phyloP scores from a whole-genome alignment of 2,113 vertebrate species.

The Malurus cyaneus region DNA sequence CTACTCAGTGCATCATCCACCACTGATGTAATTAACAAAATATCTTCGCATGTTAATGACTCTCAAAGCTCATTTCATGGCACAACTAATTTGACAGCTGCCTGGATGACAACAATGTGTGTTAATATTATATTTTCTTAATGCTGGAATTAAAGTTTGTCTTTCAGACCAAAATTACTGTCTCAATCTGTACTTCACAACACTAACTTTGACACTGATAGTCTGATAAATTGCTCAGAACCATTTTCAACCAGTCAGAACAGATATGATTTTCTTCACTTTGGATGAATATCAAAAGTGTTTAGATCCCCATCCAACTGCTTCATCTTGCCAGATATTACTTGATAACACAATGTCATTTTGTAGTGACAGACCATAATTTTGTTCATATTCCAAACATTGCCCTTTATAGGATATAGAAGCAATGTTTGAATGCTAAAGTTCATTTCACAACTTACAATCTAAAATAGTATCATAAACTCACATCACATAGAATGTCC shows the following conservation, averaged over 20 bases:
- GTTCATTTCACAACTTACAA: neutral
- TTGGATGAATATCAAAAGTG: conserved; percentile 61
- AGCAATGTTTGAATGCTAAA: neutral
- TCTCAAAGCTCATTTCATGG: conserved; percentile 44
- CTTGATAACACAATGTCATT: conserved; percentile 60
- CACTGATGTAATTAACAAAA: conserved; percentile 15
- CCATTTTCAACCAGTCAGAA: conserved; percentile 57
- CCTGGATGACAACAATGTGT: conserved; percentile 47
- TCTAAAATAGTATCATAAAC: neutral
- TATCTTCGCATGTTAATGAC: neutral
- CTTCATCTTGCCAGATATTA: conserved; percentile 51
- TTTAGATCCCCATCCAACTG: conserved; percentile 27
- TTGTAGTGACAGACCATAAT: conserved; percentile 53
- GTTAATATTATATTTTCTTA: conserved; percentile 57
- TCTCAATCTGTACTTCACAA: conserved; percentile 18
- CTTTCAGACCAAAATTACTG: conserved; percentile 52
- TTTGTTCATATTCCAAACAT: conserved; percentile 64
- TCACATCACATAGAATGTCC: neutral
- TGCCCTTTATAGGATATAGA: conserved; percentile 47
- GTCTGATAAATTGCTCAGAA: conserved; percentile 60
- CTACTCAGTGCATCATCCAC: neutral
- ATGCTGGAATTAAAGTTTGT: conserved; percentile 21
- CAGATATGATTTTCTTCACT: conserved; percentile 65
- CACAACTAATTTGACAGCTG: conserved; percentile 35
- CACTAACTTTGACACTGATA: conserved; percentile 38